Evolutionary conservation across 2,113 vertebrate genomes (phyloP), one percentile per base, ranked within the genome.

Genomic region (Pavo muticus): DNA sequence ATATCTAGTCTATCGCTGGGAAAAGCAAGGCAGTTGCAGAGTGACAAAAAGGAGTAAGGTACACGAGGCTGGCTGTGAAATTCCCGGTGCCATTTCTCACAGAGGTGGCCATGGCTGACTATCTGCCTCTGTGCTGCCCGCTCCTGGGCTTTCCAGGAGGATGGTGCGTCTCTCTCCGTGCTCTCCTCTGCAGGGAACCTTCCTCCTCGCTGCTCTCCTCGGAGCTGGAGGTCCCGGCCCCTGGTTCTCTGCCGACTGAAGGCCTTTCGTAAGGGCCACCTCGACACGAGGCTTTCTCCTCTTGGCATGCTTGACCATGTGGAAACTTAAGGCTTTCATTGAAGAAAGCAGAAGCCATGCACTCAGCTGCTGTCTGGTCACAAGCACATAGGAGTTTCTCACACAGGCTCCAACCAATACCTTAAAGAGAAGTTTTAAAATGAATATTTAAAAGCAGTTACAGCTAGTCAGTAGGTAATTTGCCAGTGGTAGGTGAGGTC

Each of bases 361-460:
- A 99, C 91, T 98, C 93, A 0, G 99, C 99, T 0, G 98, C 98
- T 0, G 97, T 97, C 76, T 90, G 95, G 42, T 98, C 98, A 0
- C 99, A 99, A 42, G 98, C 96, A 19, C 99, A 99, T 9, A 98
- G 97, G 6, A 99, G 97, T 80, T 98, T 98, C 77, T 98, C 98
- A 3, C 99, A 99, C 12, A 87, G 88, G 71, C 83, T 97, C 94
- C 87, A 96, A 6, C 98, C 98, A 52, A 70, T 74, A 90, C 98
- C 98, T 98, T 40, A 7, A 76, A 75, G 60, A 65, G 11, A 61
- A 64, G 24, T 69, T 81, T 40, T 21, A 77, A 70, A 71, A 21
- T 24, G 68, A 60, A 20, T 5, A 5, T 70, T n/a, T 52, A 18
- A 78, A 47, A 86, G 47, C 44, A 60, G 17, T 45, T 79, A 40